phyloP scores from a whole-genome alignment of 1,140 invertebrate genomes.

The Brachystomella parvula region DNA sequence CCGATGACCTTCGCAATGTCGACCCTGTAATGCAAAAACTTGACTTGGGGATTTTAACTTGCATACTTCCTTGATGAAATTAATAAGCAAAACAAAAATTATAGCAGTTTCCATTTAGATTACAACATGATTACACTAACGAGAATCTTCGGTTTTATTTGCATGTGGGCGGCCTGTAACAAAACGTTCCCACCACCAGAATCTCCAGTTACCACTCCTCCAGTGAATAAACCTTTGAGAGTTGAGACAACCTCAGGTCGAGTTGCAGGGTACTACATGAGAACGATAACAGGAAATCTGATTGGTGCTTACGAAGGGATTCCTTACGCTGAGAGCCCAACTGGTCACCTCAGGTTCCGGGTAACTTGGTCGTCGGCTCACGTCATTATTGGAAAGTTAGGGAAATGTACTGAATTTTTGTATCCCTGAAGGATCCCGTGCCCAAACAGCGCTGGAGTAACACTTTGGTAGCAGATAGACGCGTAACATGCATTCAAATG shows the following conservation, averaged over 20 bases:
- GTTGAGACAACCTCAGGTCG: constrained; percentile 4
- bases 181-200: constrained; percentile 7
- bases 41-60: not conserved
- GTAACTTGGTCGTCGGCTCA: not conserved
- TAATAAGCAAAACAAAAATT: not conserved
- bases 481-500: constrained; percentile 20
- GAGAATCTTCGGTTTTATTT: constrained; percentile 8
- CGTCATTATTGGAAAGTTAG: not conserved
- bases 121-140: not conserved
- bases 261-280: constrained; percentile 21
- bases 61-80: not conserved
- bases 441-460: constrained; percentile 22
- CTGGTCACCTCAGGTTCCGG: not conserved
- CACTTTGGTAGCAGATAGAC: constrained; percentile 12
- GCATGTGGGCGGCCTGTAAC: constrained; percentile 8
- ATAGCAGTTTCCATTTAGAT: not conserved
- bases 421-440: constrained; percentile 16
- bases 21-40: not conserved
- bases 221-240: not conserved
- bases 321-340: constrained; percentile 64
- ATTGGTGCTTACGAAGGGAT: constrained; percentile 57
- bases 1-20: not conserved
- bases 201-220: not conserved
- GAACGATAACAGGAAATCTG: not conserved
- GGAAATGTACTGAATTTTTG: not conserved